phyloP scores from a whole-genome alignment of 35 echinoderm and acorn worm species.

The Apostichopus parvimensis region DNA sequence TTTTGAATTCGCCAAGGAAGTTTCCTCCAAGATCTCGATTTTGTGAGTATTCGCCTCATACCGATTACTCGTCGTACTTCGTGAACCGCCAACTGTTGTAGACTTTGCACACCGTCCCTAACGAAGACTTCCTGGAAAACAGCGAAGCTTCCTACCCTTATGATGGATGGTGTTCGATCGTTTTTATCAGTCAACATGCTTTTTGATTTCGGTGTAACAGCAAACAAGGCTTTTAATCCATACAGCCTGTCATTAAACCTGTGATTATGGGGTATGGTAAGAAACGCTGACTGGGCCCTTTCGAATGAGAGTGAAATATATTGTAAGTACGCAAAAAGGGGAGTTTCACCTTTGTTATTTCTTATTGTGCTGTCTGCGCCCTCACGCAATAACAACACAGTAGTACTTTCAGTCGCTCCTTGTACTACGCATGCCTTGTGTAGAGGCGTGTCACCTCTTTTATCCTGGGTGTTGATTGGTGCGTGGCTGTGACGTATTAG shows the following conservation, averaged over 20 bases:
- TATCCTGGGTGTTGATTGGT: background rate
- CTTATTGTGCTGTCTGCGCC: conserved; percentile 18
- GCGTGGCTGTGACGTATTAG: background rate
- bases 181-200: background rate
- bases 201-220: conserved; percentile 1
- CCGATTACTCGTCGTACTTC: background rate
- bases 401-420: background rate
- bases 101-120: background rate
- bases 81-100: background rate
- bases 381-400: background rate
- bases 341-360: conserved; percentile 19
- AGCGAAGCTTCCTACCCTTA: background rate
- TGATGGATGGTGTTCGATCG: background rate
- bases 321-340: background rate
- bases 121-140: background rate
- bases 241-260: background rate
- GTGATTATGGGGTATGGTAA: background rate
- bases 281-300: background rate
- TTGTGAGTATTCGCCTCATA: background rate
- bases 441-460: background rate
- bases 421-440: background rate
- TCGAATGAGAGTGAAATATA: background rate
- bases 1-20: background rate
- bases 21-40: background rate
- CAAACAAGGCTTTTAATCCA: background rate